phyloP scores from a whole-genome alignment of 2,888 invertebrate species.

The Notocelia uddmanniana region DNA sequence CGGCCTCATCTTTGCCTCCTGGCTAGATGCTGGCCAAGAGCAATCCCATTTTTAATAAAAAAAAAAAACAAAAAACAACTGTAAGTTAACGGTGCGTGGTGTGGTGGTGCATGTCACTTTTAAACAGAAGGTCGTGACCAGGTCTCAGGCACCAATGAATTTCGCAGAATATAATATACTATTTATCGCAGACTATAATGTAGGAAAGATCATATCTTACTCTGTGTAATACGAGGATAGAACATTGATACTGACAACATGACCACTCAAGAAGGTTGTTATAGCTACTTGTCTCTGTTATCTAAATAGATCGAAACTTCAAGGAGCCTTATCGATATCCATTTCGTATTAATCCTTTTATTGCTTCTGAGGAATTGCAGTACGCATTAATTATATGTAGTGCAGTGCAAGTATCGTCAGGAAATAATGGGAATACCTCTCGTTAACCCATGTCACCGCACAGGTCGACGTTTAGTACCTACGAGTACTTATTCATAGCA shows the following conservation, averaged over 20 bases:
- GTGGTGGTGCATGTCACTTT: too few relatives aligned
- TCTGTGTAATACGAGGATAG: neutral
- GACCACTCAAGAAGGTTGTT: neutral
- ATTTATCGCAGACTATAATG: too few relatives aligned
- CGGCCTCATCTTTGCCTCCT: too few relatives aligned
- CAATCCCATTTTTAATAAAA: too few relatives aligned
- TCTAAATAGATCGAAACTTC: slow-evolving; percentile 14
- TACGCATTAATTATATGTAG: neutral
- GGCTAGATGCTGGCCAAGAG: too few relatives aligned
- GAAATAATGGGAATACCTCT: neutral
- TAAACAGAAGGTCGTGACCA: too few relatives aligned
- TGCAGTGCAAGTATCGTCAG: neutral
- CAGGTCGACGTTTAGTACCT: neutral
- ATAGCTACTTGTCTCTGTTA: slow-evolving; percentile 17
- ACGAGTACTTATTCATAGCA: too few relatives aligned
- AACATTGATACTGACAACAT: neutral
- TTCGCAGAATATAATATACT: too few relatives aligned
- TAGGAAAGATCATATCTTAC: neutral
- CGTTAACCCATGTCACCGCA: neutral
- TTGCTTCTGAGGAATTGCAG: slow-evolving; percentile 17
- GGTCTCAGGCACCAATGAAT: too few relatives aligned
- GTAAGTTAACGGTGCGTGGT: too few relatives aligned
- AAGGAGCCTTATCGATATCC: slow-evolving; percentile 22
- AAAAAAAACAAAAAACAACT: too few relatives aligned
- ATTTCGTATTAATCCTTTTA: slow-evolving; percentile 23